phyloP scores from a whole-genome alignment of 2,888 invertebrate genomes.

The Trachelus troglodyta region DNA sequence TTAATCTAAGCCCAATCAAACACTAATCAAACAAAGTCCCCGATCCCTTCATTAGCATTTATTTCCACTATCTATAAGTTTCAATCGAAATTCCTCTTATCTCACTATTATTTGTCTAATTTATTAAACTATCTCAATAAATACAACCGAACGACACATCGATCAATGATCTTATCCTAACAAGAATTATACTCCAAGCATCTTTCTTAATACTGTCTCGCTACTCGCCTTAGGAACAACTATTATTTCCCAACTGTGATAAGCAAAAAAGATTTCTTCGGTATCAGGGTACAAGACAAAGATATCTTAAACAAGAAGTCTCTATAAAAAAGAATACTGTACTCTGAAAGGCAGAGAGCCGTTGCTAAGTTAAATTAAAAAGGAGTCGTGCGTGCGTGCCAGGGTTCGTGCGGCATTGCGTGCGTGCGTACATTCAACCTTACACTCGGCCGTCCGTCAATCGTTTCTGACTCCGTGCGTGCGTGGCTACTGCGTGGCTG shows the following conservation, averaged over 20 bases:
- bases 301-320: background rate
- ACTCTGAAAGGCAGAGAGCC: background rate
- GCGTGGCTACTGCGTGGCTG: slow-evolving; percentile 20
- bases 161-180: background rate
- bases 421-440: slow-evolving; percentile 26
- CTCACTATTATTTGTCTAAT: background rate
- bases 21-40: background rate
- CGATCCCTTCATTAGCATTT: background rate
- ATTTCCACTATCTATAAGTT: background rate
- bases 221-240: background rate
- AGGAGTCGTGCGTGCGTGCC: slow-evolving; percentile 28
- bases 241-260: background rate
- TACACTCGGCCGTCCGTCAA: background rate
- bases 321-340: background rate
- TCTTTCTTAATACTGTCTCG: background rate
- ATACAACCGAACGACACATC: background rate
- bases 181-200: background rate
- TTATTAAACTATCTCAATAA: background rate
- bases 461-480: slow-evolving; percentile 23
- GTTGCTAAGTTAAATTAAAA: background rate
- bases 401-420: slow-evolving; percentile 5
- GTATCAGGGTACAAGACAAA: background rate
- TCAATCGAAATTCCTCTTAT: background rate
- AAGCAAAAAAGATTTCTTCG: background rate
- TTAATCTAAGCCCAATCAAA: background rate